Percentiles rank a stretch among this genome's conserved stretches.
Conservation (phyloP, 64 coral and sea anemone genomes). For the Dendronephthya gigantea region DNA sequence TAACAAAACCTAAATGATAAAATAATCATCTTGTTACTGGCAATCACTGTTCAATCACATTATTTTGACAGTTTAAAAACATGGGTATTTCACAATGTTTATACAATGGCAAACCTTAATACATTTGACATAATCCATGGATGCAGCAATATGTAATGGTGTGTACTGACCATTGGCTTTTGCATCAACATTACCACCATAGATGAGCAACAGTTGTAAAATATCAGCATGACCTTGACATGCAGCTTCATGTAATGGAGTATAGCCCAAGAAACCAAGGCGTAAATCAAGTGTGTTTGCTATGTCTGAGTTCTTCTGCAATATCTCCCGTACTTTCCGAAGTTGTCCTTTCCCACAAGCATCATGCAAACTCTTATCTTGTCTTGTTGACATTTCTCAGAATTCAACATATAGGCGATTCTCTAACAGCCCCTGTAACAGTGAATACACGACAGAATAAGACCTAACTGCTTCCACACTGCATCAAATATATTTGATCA, state of each 20-base stretch:
- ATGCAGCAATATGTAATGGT: conserved; percentile 77
- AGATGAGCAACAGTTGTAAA: conserved; percentile 56
- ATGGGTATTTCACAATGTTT: neutral
- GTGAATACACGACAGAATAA: too few species aligned
- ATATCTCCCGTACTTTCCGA: neutral
- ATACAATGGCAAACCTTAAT: conserved; percentile 24
- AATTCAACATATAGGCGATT: too few species aligned
- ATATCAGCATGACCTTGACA: conserved; percentile 46
- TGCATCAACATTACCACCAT: conserved; percentile 76
- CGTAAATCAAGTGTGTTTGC: neutral
- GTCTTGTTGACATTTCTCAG: neutral
- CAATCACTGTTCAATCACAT: too few species aligned
- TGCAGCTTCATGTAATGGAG: conserved; percentile 80
- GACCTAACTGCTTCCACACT: too few species aligned
- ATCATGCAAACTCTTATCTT: neutral
- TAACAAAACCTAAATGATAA: conserved; percentile 22
- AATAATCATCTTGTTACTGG: too few species aligned
- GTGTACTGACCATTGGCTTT: conserved; percentile 81
- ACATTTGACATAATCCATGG: conserved; percentile 65
- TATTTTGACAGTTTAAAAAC: too few species aligned
- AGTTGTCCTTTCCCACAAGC: conserved; percentile 1
- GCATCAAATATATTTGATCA: too few species aligned
- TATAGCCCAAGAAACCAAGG: conserved; percentile 84
- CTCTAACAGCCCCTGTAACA: too few species aligned
- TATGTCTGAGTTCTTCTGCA: neutral